Base-by-base conservation (phyloP, 2,888 invertebrate genomes). In the Meteorus colon region DNA sequence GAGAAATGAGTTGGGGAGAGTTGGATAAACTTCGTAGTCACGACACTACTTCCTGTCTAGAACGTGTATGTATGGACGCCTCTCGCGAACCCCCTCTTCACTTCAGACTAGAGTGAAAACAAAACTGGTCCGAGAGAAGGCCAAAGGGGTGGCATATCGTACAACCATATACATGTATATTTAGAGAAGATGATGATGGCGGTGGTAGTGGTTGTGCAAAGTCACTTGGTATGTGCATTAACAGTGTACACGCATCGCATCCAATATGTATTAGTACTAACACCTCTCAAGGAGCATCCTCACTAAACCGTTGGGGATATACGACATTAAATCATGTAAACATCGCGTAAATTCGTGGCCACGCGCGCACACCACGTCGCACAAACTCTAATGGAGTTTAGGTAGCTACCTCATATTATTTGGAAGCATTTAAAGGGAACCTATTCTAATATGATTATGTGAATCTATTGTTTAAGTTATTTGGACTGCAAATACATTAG, bases 1-100 rank as follows among this genome's bases (percentile, higher is more conserved):
- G 77, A 69, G 51, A 51, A 62, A 72, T 65, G 69, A 78, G 60
- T 73, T 48, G 48, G n/a, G 48, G 48, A 45, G 45, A 80, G 73
- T 77, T 78, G 74, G 77, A 79, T 83, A 85, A 87, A 87, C 86
- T 86, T 86, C 78, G 83, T 83, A 86, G 85, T 86, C 83, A 82
- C 84, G 85, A 85, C 84, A 83, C 85, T 87, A 83, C 85, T 87
- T 87, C 85, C 86, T 87, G 84, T 80, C 81, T 76, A 79, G 73
- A 80, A 76, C 79, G 80, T 73, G 37, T 76, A 75, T 73, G 78
- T 41, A 41, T 41, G 41, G 77, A 78, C 73, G 73, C 74, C 75
- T 75, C 71, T 65, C 74, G 66, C 69, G 81, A 80, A 74, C 81
- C 79, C 31, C 51, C 51, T 74, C 69, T n/a, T 24, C 24, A 24